Conservation (phyloP, 2,113 vertebrate genomes). For the Sialia sialis region DNA sequence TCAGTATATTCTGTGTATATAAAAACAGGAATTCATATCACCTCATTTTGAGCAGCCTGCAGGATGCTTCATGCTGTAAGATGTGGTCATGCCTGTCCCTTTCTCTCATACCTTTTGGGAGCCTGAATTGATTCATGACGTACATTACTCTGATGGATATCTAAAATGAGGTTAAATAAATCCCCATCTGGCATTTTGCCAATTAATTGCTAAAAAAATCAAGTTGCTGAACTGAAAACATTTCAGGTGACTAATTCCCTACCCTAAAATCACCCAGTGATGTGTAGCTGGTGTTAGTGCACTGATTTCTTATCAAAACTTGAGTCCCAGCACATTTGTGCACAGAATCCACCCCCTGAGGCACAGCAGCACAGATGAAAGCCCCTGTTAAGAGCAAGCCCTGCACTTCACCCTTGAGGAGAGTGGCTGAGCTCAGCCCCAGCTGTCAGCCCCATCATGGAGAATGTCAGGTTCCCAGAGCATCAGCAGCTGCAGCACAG, state of each 20-base stretch:
- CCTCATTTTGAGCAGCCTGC: background rate
- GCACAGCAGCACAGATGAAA: fast-evolving
- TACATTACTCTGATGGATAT: background rate
- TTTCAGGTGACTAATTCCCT: background rate
- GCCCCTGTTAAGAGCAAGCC: background rate
- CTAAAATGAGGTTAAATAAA: background rate
- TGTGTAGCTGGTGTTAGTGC: fast-evolving
- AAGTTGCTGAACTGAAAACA: background rate
- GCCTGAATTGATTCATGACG: background rate
- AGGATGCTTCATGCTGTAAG: background rate
- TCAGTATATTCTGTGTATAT: background rate
- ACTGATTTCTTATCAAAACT: background rate
- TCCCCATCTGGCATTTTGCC: background rate
- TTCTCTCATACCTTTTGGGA: fast-evolving
- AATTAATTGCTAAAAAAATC: background rate
- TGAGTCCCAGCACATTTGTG: background rate
- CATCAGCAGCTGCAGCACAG: background rate
- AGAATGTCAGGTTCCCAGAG: fast-evolving
- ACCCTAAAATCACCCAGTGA: background rate
- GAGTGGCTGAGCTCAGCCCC: background rate
- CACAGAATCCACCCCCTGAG: background rate
- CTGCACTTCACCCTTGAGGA: background rate
- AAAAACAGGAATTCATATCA: background rate
- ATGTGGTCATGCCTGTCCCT: background rate
- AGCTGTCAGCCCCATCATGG: background rate